These are phyloP conservation scores for Acrocera orbiculus DNA, from an alignment of 2,888 invertebrate species.

Conservation along the genomic window DNA sequence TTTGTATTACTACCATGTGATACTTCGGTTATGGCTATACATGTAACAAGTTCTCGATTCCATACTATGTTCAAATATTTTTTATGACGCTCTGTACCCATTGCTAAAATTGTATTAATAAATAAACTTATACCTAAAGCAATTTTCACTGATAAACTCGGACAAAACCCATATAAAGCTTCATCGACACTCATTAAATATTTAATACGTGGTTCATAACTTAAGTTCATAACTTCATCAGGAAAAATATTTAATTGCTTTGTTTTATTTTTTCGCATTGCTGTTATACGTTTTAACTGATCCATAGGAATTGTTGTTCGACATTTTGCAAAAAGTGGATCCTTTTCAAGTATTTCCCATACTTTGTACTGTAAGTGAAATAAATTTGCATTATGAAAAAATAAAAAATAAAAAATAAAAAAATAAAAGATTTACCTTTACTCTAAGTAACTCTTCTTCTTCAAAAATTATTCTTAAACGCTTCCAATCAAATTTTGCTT, in stretches of 20 bases:
- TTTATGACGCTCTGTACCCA: slow-evolving; percentile 57
- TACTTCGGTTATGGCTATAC: slow-evolving; percentile 80
- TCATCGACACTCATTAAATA: slow-evolving; percentile 60
- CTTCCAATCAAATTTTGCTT: slow-evolving; percentile 76
- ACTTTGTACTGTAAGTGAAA: slow-evolving; percentile 48
- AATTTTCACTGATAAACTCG: slow-evolving; percentile 60
- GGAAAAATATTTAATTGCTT: slow-evolving; percentile 47
- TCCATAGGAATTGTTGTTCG: slow-evolving; percentile 44
- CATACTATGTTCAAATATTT: slow-evolving; percentile 51
- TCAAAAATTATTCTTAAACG: slow-evolving; percentile 61
- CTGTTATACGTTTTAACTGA: slow-evolving; percentile 53
- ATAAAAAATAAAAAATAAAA: slow-evolving; percentile 9
- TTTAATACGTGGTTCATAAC: slow-evolving; percentile 49
- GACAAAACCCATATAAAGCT: slow-evolving; percentile 49
- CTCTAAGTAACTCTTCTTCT: slow-evolving; percentile 52
- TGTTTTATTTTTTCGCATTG: slow-evolving; percentile 47
- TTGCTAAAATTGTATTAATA: slow-evolving; percentile 52
- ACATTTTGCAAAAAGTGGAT: slow-evolving; percentile 57
- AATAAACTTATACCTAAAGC: slow-evolving; percentile 58
- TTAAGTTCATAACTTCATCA: slow-evolving; percentile 39
- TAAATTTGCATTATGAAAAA: neutral
- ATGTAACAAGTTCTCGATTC: slow-evolving; percentile 38
- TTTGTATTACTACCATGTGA: slow-evolving; percentile 90
- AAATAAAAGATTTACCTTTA: slow-evolving; percentile 44
- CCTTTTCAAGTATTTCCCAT: slow-evolving; percentile 59